Evolutionary conservation across 2,888 invertebrate species (phyloP).

Genomic region (Eretmocerus hayati): DNA sequence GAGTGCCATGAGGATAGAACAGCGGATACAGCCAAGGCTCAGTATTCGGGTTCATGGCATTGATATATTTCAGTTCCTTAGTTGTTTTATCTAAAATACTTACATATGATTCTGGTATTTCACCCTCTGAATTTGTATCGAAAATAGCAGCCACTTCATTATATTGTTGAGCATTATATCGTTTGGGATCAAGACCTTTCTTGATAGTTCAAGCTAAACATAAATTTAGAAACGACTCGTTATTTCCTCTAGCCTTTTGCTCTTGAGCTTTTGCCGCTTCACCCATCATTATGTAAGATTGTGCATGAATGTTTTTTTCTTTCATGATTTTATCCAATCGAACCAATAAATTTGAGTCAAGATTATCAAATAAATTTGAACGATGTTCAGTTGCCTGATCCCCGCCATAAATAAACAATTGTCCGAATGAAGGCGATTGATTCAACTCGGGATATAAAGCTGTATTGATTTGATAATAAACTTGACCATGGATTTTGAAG

Average conservation of each 20-base stretch:
- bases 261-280: background rate
- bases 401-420: constrained; percentile 22
- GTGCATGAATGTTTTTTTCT: constrained; percentile 6
- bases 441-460: constrained; percentile 17
- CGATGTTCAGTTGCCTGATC: constrained; percentile 16
- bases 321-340: constrained; percentile 2
- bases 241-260: background rate
- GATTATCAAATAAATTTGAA: background rate
- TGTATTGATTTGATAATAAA: constrained; percentile 24
- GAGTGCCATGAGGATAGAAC: constrained; percentile 22
- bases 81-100: constrained; percentile 18
- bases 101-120: constrained; percentile 24
- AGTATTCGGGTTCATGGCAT: constrained; percentile 24
- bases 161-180: constrained; percentile 24
- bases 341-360: constrained; percentile 3
- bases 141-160: constrained; percentile 25
- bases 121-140: constrained; percentile 23
- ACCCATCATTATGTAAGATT: constrained; percentile 7
- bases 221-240: constrained; percentile 13
- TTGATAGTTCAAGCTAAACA: constrained; percentile 22
- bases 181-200: constrained; percentile 19
- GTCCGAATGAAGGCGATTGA: constrained; percentile 19
- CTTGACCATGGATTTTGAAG: constrained; percentile 21
- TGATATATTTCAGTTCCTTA: constrained; percentile 16
- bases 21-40: constrained; percentile 25